Evolutionary conservation across 2,797 vertebrate genomes (phyloP), one percentile per base, ranked within the genome.

Genomic region (Acrocephalus scirpaceus): DNA sequence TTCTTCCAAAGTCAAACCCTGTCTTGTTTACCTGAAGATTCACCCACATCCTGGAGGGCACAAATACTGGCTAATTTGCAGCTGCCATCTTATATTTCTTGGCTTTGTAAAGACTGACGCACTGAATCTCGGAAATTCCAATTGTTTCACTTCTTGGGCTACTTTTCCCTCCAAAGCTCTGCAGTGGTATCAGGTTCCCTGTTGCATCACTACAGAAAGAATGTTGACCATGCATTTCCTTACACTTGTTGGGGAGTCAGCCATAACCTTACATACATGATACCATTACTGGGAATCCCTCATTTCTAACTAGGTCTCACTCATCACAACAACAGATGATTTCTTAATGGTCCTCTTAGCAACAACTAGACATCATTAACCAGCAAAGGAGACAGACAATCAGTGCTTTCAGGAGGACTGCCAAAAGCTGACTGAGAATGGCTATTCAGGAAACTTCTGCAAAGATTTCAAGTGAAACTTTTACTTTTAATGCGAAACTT

Each of bases 191-290:
- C 30, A 56, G 30, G 4, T 4, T 75, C 13, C 48, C 17, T 30
- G 11, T 30, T 51, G 51, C 25, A 80, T 19, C 57, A 40, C 19
- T 27, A 19, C 51, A 50, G 44, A 73, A 86, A 27, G 32, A 70
- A 67, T 6, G 21, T 4, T 44, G 80, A 58, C n/a, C 6, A 13
- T 0, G 0, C 21, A 58, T 11, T 70, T 53, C 71, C 50, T 57
- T 53, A 60, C 29, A 36, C 4, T 54, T 25, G 26, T 30, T 30
- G 4, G 0, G 9, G 18, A 86, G 15, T 47, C 48, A 51, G n/a
- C 47, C 36, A 73, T 42, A 50, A 80, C 19, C 27, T 86, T 48
- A 62, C 11, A 44, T 7, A 32, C 5, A 56, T 19, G 18, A 79
- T 9, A 21, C 11, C 45, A 7, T 27, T 44, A 30, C 14, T 38